Conservation (phyloP, 2,797 vertebrate species). For the Geotria australis region DNA sequence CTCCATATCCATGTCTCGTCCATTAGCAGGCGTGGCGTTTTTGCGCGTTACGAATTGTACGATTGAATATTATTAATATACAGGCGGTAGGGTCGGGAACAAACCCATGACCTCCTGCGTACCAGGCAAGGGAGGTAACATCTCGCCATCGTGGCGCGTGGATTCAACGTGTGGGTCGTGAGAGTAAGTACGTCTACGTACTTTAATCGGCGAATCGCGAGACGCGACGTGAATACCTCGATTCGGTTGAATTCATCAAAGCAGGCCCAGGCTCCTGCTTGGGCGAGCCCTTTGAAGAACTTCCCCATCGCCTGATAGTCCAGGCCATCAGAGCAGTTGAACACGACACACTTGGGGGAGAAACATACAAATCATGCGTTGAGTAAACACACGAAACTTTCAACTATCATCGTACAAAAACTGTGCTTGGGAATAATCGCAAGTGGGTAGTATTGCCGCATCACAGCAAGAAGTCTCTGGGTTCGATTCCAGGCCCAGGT, state of each 20-base stretch:
- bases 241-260: conserved; percentile 88
- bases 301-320: conserved; percentile 93
- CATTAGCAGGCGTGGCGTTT: too few relatives aligned
- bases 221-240: conserved; percentile 21
- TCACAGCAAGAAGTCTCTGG: neutral
- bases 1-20: too few relatives aligned
- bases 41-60: too few relatives aligned
- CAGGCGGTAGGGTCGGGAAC: too few relatives aligned
- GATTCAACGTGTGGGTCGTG: too few relatives aligned
- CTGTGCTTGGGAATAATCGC: neutral
- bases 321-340: conserved; percentile 74
- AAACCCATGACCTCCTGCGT: too few relatives aligned
- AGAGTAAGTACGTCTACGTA: too few relatives aligned
- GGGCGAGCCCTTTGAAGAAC: conserved; percentile 73
- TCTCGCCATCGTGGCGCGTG: too few relatives aligned
- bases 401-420: neutral
- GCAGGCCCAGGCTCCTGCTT: conserved; percentile 69
- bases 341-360: conserved; percentile 46
- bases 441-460: neutral
- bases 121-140: too few relatives aligned
- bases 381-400: too few relatives aligned
- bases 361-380: neutral
- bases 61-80: too few relatives aligned
- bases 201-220: neutral
- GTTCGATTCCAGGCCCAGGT: too few relatives aligned